Base-by-base conservation (phyloP, 2,888 invertebrate genomes). In the Halocaridina rubra region DNA sequence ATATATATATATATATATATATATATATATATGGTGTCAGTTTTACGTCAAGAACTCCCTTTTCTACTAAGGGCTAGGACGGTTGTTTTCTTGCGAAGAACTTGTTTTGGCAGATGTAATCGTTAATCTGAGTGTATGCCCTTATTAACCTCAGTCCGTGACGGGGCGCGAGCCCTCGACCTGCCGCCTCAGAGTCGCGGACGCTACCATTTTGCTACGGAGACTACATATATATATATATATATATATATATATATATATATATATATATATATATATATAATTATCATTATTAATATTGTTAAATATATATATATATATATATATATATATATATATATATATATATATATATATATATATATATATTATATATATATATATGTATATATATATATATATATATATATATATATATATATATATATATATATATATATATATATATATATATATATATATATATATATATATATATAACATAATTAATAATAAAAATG, bases 321-420 rank as follows among this genome's bases (percentile, higher is more conserved):
- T 61, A 22, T 19, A n/a, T 61, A n/a, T 61, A 19, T 19, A n/a
- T 61, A 19, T 61, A 7, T 19, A 7, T 61, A 61, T 61, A 61
- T 61, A 61, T 61, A 61, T 61, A 61, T 61, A 61, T 61, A 61
- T 61, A 61, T 61, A 61, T 61, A 61, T 61, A 61, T 61, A 61
- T 61, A 61, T 61, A 61, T 61, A 61, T 61, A 61, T 61, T 8
- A 39, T 39, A 39, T 39, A 39, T 8, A 39, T 39, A 61, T 61
- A 61, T 61, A 61, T 61, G n/a, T n/a, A 61, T 61, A 61, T 61
- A 61, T 61, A 61, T 61, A 61, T 61, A 61, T 61, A 61, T 61
- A 61, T 61, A 61, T 61, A 61, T 61, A 61, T 61, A 61, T 61
- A 61, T 61, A 61, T 61, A 61, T 61, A 61, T 61, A 61, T 61